Conservation (phyloP, 2,797 vertebrate species). For the Enteromius trimaculatus region DNA sequence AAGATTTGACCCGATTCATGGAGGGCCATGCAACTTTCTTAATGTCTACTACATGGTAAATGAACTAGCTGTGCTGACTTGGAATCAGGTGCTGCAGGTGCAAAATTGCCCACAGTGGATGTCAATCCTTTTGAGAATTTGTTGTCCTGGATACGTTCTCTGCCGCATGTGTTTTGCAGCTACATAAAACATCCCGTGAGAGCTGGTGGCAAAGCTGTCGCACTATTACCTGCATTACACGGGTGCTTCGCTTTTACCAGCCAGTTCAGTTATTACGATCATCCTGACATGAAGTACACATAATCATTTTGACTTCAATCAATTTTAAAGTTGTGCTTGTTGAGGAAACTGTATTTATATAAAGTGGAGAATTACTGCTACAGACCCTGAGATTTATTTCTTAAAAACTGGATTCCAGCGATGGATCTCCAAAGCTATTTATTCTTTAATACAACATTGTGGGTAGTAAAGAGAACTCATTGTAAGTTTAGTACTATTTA, state of each 20-base stretch:
- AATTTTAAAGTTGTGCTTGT: not conserved
- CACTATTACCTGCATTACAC: constrained; percentile 56
- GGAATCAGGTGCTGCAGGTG: constrained; percentile 61
- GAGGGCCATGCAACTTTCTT: not conserved
- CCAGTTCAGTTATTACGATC: constrained; percentile 10
- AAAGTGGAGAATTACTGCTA: not conserved
- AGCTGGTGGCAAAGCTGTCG: constrained; percentile 60
- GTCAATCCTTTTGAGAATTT: constrained; percentile 66
- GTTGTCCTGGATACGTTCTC: constrained; percentile 76
- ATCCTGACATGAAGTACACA: not conserved
- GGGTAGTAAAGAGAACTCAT: not conserved
- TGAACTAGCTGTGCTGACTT: not conserved
- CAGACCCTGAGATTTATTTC: not conserved
- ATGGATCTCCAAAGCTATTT: not conserved
- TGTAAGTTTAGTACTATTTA: not conserved
- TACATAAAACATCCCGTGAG: constrained; percentile 63
- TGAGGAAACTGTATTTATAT: not conserved
- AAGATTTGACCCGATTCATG: no score
- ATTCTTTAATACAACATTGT: not conserved
- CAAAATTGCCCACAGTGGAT: constrained; percentile 11
- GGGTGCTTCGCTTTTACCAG: constrained; percentile 44
- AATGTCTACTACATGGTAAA: not conserved
- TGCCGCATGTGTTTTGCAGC: constrained; percentile 67
- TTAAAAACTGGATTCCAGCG: not conserved
- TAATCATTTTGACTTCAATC: not conserved